Percentiles rank a stretch among this genome's conserved stretches.
Conservation (phyloP, 1,140 invertebrate species). For the Drosophila bipectinata region DNA sequence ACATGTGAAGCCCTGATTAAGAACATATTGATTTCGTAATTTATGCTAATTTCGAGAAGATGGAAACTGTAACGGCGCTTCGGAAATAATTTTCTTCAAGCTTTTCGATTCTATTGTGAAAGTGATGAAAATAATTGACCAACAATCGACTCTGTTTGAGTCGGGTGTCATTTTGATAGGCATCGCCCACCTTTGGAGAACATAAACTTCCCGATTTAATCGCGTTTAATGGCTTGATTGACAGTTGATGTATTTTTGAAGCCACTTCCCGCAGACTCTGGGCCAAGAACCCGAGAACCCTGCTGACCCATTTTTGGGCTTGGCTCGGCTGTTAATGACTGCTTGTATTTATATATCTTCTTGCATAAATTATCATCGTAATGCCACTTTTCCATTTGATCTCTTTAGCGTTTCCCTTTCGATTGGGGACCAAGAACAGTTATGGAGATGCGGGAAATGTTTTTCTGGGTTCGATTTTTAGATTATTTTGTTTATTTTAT, state of each 20-base stretch:
- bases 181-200: conserved; percentile 11
- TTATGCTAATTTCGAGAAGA: conserved; percentile 57
- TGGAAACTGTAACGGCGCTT: conserved; percentile 56
- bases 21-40: conserved; percentile 51
- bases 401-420: conserved; percentile 30
- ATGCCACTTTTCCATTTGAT: conserved; percentile 31
- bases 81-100: not conserved
- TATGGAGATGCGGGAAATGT: conserved; percentile 43
- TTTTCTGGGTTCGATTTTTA: conserved; percentile 16
- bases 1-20: conserved; percentile 8
- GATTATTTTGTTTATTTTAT: conserved; percentile 35
- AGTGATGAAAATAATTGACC: conserved; percentile 6
- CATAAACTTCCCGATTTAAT: conserved; percentile 33
- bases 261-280: not conserved
- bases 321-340: conserved; percentile 8
- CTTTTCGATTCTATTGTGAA: not conserved
- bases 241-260: conserved; percentile 47
- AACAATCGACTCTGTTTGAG: conserved; percentile 2
- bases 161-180: conserved; percentile 18
- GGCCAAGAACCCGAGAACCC: conserved; percentile 31
- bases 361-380: conserved; percentile 50
- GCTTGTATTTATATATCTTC: conserved; percentile 20
- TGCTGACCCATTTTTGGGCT: conserved; percentile 31
- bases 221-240: conserved; percentile 57
- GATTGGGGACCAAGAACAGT: conserved; percentile 53